Evolutionary conservation across 1,140 invertebrate species (phyloP).

Genomic region (Triops cancriformis): DNA sequence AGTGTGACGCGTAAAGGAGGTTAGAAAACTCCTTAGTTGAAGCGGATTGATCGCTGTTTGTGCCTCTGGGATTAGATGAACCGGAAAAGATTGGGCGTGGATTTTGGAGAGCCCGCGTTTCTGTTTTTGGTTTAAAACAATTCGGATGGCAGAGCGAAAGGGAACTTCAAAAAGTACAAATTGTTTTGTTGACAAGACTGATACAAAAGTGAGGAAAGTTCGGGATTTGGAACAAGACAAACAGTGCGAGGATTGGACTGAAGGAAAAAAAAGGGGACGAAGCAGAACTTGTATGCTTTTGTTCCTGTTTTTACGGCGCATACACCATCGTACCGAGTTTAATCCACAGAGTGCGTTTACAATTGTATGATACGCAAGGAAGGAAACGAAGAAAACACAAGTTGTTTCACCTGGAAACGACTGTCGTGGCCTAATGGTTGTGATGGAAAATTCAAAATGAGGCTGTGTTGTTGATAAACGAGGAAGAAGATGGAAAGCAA

Average conservation of each 20-base stretch:
- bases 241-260: not conserved
- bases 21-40: not conserved
- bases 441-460: slow-evolving; percentile 14
- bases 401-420: not conserved
- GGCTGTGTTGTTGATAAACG: not conserved
- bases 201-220: not conserved
- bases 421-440: slow-evolving; percentile 6
- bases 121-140: not conserved
- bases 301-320: not conserved
- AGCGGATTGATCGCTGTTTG: not conserved
- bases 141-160: not conserved
- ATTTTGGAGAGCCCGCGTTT: not conserved
- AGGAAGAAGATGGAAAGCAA: not conserved
- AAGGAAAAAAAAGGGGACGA: not conserved
- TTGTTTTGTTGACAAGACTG: not conserved
- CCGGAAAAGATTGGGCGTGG: not conserved
- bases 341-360: not conserved
- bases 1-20: not conserved
- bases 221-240: not conserved
- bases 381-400: not conserved
- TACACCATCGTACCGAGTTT: not conserved
- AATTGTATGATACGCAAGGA: not conserved
- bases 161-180: not conserved
- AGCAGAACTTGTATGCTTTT: not conserved
- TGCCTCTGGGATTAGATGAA: not conserved